phyloP scores from a whole-genome alignment of 2,113 vertebrate genomes.

The Pandion haliaetus region DNA sequence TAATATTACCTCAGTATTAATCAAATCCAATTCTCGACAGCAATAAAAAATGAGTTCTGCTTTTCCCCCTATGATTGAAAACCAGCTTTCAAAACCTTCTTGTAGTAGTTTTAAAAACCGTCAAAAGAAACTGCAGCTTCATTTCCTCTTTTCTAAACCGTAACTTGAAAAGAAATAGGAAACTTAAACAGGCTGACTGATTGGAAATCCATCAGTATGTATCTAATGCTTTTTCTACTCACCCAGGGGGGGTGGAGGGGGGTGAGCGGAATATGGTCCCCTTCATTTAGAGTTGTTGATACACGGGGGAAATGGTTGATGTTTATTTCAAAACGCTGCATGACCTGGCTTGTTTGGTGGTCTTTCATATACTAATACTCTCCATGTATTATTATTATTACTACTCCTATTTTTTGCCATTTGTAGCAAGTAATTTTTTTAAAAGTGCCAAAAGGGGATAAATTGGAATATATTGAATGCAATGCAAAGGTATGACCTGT shows the following conservation, averaged over 20 bases:
- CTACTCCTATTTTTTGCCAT: not conserved
- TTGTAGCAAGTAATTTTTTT: constrained; percentile 54
- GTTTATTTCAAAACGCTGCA: constrained; percentile 36
- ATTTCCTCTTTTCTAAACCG: constrained; percentile 36
- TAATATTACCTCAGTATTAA: constrained; percentile 71
- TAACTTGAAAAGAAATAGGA: constrained; percentile 58
- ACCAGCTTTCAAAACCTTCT: constrained; percentile 51
- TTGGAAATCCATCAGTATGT: constrained; percentile 12
- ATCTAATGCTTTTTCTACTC: not conserved
- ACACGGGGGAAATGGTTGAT: not conserved
- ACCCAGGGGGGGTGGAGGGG: not conserved
- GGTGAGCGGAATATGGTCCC: not conserved
- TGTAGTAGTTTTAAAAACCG: constrained; percentile 49
- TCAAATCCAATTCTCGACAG: constrained; percentile 55
- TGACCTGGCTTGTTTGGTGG: constrained; percentile 42
- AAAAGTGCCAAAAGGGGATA: constrained; percentile 44
- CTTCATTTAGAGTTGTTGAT: not conserved
- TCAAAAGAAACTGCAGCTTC: constrained; percentile 42
- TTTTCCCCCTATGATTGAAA: constrained; percentile 54
- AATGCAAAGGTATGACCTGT: constrained; percentile 57
- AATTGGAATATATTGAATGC: constrained; percentile 55
- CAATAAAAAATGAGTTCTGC: constrained; percentile 66
- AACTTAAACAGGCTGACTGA: constrained; percentile 30
- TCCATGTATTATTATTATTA: constrained; percentile 14
- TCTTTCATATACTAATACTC: constrained; percentile 43